Evolutionary conservation across 30 jellyfish, hydroid and myxozoan genomes (phyloP).

Genomic region (Cassiopea xamachana): DNA sequence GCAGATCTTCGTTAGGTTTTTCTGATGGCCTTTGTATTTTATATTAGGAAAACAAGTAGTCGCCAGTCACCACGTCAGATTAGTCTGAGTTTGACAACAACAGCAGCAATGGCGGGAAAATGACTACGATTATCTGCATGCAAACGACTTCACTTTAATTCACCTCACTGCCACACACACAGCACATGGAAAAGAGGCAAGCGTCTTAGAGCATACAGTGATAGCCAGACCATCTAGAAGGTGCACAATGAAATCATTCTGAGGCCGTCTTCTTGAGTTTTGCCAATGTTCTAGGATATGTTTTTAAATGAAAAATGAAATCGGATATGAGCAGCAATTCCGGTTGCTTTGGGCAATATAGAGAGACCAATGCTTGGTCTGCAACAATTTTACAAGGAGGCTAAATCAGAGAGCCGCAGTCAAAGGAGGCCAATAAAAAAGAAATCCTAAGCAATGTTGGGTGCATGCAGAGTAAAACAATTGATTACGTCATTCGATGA

Average conservation of each 20-base stretch:
- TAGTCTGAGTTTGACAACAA: conserved; percentile 68
- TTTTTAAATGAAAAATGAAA: background rate
- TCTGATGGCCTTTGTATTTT: background rate
- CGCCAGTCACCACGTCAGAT: conserved; percentile 59
- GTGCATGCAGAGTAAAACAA: conserved; percentile 16
- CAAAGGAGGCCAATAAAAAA: background rate
- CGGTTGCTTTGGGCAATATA: background rate
- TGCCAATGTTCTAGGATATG: background rate
- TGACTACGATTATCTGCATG: conserved; percentile 82
- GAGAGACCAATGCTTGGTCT: background rate
- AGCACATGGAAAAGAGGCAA: conserved; percentile 54
- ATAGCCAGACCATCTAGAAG: conserved; percentile 31
- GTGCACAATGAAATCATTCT: background rate
- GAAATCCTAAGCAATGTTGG: background rate
- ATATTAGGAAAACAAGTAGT: conserved; percentile 45
- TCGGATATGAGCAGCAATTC: background rate
- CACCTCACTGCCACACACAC: conserved; percentile 62
- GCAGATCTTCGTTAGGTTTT: background rate
- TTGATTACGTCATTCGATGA: background rate
- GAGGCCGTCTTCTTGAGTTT: background rate
- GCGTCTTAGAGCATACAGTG: conserved; percentile 52
- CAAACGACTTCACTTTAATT: conserved; percentile 77
- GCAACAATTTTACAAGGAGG: background rate
- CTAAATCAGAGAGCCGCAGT: background rate
- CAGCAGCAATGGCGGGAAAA: conserved; percentile 83